A percentile compares a stretch with the other conserved stretches of the same genome.
These are phyloP conservation scores for Gymnarchus niloticus DNA, from an alignment of 2,113 vertebrate species.

Conservation along the genomic window DNA sequence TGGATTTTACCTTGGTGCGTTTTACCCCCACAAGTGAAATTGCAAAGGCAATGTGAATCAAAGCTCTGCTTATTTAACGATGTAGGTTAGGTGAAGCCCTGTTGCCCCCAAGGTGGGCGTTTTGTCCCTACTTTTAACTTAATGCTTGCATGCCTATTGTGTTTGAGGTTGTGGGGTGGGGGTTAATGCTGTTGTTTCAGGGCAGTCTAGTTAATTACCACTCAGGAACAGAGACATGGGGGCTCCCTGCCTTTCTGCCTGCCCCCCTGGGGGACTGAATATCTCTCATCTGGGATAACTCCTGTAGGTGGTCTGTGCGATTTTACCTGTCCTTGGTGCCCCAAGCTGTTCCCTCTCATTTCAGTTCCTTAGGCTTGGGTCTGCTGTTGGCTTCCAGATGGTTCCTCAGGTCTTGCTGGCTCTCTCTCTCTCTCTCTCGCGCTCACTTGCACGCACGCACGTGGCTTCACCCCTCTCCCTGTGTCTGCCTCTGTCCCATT, in stretches of 20 bases:
- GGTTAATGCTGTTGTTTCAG: background rate
- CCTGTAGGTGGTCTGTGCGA: no score
- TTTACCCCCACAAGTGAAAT: background rate
- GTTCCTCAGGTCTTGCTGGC: background rate
- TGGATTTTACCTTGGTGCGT: no score
- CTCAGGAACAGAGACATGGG: background rate
- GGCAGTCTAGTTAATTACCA: background rate
- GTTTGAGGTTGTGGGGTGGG: background rate
- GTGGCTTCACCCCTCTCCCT: background rate
- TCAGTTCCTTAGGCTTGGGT: background rate
- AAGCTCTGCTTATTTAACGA: background rate
- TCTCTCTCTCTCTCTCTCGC: background rate
- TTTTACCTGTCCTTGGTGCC: no score
- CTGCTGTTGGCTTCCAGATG: background rate
- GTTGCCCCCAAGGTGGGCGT: background rate
- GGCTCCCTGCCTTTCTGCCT: background rate
- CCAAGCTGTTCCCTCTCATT: background rate
- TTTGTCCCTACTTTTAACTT: background rate
- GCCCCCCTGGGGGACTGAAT: background rate
- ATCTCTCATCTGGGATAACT: background rate
- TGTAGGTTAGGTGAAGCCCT: background rate
- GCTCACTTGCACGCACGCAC: background rate
- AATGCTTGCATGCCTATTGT: background rate
- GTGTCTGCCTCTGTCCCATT: slow-evolving; percentile 19
- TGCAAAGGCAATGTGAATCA: background rate